Percentiles rank a stretch among this genome's conserved stretches.
These are phyloP conservation scores for Rhinopomastus cyanomelas DNA, from an alignment of 2,113 vertebrate species.

Conservation along the genomic window DNA sequence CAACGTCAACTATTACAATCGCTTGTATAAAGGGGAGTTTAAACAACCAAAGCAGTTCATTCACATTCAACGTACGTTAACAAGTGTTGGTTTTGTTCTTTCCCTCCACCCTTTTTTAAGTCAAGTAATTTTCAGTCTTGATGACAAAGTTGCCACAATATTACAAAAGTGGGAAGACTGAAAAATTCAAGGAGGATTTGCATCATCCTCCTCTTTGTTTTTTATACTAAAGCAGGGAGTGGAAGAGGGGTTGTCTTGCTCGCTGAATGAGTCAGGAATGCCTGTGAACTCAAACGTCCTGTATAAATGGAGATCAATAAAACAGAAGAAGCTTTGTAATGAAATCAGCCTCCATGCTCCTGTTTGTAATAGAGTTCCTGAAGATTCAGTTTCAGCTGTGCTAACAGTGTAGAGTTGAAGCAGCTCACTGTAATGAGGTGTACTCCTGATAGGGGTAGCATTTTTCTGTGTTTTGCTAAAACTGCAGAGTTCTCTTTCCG, in stretches of 20 bases:
- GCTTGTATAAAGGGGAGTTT: constrained; percentile 91
- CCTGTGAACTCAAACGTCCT: not conserved
- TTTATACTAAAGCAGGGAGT: not conserved
- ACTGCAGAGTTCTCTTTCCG: not conserved
- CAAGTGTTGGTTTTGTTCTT: not conserved
- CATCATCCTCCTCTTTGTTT: not conserved
- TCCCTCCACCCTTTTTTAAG: not conserved
- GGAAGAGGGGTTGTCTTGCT: not conserved
- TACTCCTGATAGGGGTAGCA: not conserved
- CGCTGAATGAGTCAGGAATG: not conserved
- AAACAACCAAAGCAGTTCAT: constrained; percentile 93
- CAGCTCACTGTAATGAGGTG: not conserved
- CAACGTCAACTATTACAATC: constrained; percentile 91
- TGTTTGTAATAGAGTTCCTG: accelerated
- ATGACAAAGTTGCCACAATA: not conserved
- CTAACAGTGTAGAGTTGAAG: not conserved
- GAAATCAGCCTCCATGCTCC: not conserved
- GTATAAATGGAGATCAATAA: not conserved
- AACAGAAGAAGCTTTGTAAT: not conserved
- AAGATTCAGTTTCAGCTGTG: not conserved
- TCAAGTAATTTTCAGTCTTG: not conserved
- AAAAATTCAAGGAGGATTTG: not conserved
- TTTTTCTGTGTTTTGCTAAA: not conserved
- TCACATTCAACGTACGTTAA: constrained; percentile 91
- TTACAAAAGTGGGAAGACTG: not conserved